Evolutionary conservation across 37 sponge, comb jelly and placozoan species (phyloP).

Genomic region (Theonella swinhoei): DNA sequence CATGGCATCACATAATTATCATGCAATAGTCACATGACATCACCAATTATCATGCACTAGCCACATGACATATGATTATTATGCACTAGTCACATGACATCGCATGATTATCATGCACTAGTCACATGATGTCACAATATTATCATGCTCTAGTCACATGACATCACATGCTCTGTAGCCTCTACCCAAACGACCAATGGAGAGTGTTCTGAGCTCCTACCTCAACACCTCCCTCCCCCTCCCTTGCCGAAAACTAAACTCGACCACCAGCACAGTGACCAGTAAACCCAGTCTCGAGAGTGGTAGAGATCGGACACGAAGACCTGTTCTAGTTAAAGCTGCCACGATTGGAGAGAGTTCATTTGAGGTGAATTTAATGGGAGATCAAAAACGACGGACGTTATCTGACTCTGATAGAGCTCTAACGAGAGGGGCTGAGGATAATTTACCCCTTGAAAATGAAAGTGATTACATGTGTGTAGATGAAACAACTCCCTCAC

Average conservation of each 20-base stretch:
- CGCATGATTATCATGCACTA: background rate
- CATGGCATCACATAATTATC: background rate
- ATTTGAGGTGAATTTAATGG: background rate
- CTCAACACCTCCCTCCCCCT: slow-evolving; percentile 57
- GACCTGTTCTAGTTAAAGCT: background rate
- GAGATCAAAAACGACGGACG: background rate
- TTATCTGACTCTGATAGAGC: background rate
- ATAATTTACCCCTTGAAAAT: background rate
- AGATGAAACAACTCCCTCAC: background rate
- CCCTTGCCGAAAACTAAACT: slow-evolving; percentile 29
- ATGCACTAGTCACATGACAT: background rate
- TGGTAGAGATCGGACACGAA: background rate
- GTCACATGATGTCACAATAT: background rate
- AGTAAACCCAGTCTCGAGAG: background rate
- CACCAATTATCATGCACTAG: background rate
- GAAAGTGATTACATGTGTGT: background rate
- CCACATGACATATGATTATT: background rate
- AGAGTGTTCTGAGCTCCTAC: slow-evolving; percentile 46
- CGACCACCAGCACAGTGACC: background rate
- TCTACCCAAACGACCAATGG: slow-evolving; percentile 33
- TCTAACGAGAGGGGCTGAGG: background rate
- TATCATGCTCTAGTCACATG: background rate
- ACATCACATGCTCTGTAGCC: background rate
- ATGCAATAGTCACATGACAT: background rate
- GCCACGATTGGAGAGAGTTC: background rate